Percentiles rank a stretch among this genome's conserved stretches.
These are phyloP conservation scores for Gasterosteus aculeatus DNA, from an alignment of 2,113 vertebrate species.

Conservation along the genomic window DNA sequence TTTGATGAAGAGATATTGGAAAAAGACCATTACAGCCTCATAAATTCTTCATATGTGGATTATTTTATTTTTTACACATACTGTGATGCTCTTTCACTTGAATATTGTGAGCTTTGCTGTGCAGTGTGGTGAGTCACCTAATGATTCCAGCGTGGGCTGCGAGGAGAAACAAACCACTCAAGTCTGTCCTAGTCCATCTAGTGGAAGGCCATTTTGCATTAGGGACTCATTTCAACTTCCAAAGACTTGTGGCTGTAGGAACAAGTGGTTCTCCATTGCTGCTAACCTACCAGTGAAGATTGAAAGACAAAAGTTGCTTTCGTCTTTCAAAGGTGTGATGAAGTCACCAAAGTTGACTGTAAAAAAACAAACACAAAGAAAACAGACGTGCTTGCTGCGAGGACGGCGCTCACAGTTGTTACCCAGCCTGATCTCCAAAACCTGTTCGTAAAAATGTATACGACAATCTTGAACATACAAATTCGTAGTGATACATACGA, in stretches of 20 bases:
- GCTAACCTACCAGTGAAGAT: not conserved
- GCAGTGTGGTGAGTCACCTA: slow-evolving; percentile 70
- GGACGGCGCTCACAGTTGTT: slow-evolving; percentile 13
- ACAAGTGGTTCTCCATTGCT: slow-evolving; percentile 28
- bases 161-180: slow-evolving; percentile 54
- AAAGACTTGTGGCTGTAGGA: slow-evolving; percentile 17
- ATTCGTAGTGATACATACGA: too few species aligned
- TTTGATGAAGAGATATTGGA: not conserved
- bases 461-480: too few species aligned
- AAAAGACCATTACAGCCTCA: slow-evolving; percentile 45
- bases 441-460: too few species aligned
- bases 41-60: slow-evolving; percentile 50
- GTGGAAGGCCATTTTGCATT: slow-evolving; percentile 44
- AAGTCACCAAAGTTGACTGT: slow-evolving; percentile 2
- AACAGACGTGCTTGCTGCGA: slow-evolving; percentile 5
- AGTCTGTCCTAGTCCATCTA: slow-evolving; percentile 47
- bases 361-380: not conserved
- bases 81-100: slow-evolving; percentile 60
- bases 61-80: slow-evolving; percentile 39
- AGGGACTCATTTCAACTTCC: slow-evolving; percentile 33
- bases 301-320: not conserved
- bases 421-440: too few species aligned
- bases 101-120: slow-evolving; percentile 54
- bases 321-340: not conserved
- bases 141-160: slow-evolving; percentile 65